Evolutionary conservation across 1,140 invertebrate species (phyloP), one percentile per base, ranked within the genome.

Genomic region (Zaprionus kolodkinae): DNA sequence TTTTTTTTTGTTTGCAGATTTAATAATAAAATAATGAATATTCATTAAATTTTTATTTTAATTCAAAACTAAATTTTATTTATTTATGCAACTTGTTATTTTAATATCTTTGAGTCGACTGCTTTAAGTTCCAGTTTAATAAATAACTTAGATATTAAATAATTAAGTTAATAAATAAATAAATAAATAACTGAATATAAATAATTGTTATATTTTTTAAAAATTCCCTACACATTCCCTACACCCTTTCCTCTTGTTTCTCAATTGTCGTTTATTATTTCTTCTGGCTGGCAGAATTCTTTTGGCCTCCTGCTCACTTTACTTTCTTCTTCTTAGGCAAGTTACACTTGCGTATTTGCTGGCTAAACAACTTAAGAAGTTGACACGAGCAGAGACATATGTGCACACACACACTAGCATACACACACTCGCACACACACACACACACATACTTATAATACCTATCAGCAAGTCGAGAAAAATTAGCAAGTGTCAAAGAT

Each of bases 401-500:
- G 45, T 15, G 7, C 40, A 45, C 1, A 38, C 17, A 48, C 36
- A 38, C 36, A 38, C 36, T 10, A 15, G 11, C 45, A 48, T 15
- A 48, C 17, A 48, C 45, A 21, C 9, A 6, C 45, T n/a, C 25
- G 2, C 25, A 48, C 45, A 11, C 45, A 21, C 45, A 48, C 45
- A 48, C 17, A 48, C 45, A 21, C 9, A 6, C 45, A 50, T 2
- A 50, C 17, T 21, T 85, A 91, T 88, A 87, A 85, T 45, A 45
- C 40, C 79, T 81, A 78, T 81, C 87, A 91, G 67, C 50, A 80
- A 83, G 74, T 76, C 70, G 54, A 71, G 76, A 84, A 83, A 88
- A 91, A 91, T 91, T 91, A 91, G 90, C 85, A 91, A 91, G 89
- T 91, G 89, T 81, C 81, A 89, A 91, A 91, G 89, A 89, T 89